A percentile compares a stretch with the other conserved stretches of the same genome.
These are phyloP conservation scores for Podiceps cristatus DNA, from an alignment of 2,113 vertebrate species.

Conservation along the genomic window DNA sequence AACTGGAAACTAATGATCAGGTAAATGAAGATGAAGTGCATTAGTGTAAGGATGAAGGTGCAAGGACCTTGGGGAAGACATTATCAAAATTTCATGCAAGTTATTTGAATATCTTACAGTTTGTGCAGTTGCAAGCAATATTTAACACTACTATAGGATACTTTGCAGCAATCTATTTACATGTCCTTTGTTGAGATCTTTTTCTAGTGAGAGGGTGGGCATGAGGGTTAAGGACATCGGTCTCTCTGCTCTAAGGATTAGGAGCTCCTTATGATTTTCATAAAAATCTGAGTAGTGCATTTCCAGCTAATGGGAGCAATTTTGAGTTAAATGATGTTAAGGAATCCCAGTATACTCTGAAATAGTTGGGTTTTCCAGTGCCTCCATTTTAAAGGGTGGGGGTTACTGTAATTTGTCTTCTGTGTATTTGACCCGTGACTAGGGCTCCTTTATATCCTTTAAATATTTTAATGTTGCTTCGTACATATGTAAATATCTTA, in stretches of 20 bases:
- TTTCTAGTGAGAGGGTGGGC: background rate
- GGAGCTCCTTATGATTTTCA: background rate
- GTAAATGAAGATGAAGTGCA: conserved; percentile 82
- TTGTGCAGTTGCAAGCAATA: conserved; percentile 54
- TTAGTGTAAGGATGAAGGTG: conserved; percentile 71
- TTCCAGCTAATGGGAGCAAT: background rate
- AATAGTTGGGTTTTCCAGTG: background rate
- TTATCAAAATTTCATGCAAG: conserved; percentile 71
- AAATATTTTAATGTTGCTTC: background rate
- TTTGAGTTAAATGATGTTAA: background rate
- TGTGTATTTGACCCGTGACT: background rate
- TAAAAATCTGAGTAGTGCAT: background rate
- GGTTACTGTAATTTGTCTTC: background rate
- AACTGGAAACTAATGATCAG: conserved; percentile 83
- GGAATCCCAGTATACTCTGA: background rate
- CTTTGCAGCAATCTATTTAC: conserved; percentile 22
- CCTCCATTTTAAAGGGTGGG: background rate
- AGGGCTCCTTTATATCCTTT: background rate
- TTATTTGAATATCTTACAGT: conserved; percentile 57
- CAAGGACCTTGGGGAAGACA: conserved; percentile 73
- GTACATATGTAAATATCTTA: background rate
- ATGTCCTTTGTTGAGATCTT: conserved; percentile 19
- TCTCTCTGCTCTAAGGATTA: background rate
- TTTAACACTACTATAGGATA: conserved; percentile 32
- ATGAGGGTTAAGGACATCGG: conserved; percentile 6